Conservation (phyloP, 2,888 invertebrate species). For the Aspidiotus destructor region DNA sequence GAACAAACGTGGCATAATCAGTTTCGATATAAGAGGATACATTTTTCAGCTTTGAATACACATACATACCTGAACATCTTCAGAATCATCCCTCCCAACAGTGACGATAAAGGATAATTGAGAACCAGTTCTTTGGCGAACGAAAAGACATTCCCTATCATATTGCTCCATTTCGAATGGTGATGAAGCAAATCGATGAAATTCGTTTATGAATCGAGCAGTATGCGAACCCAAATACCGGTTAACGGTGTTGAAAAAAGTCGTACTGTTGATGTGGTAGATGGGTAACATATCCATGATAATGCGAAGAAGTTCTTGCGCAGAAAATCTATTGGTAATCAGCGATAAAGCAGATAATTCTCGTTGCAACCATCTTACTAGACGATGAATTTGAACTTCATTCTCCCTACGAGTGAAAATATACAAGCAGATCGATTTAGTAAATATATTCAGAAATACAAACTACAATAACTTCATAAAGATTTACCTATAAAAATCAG, state of each 20-base stretch:
- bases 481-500: conserved; percentile 62
- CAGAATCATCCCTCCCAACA: conserved; percentile 16
- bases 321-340: conserved; percentile 44
- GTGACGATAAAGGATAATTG: conserved; percentile 20
- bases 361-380: conserved; percentile 80
- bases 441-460: background rate
- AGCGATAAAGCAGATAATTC: conserved; percentile 69
- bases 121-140: conserved; percentile 10
- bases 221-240: conserved; percentile 59
- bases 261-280: conserved; percentile 20
- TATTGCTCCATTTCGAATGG: conserved; percentile 77
- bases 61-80: conserved; percentile 21
- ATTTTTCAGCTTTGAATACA: background rate
- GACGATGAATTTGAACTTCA: conserved; percentile 67
- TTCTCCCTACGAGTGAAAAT: conserved; percentile 51
- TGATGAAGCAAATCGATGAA: conserved; percentile 75
- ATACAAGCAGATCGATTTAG: background rate
- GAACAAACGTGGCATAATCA: background rate
- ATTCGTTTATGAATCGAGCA: conserved; percentile 80
- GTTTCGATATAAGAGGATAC: background rate
- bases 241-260: conserved; percentile 6
- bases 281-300: conserved; percentile 26
- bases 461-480: background rate
- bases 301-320: conserved; percentile 52
- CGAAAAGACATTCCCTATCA: conserved; percentile 45